phyloP scores from a whole-genome alignment of 2,888 invertebrate species.

The Chesias legatella region DNA sequence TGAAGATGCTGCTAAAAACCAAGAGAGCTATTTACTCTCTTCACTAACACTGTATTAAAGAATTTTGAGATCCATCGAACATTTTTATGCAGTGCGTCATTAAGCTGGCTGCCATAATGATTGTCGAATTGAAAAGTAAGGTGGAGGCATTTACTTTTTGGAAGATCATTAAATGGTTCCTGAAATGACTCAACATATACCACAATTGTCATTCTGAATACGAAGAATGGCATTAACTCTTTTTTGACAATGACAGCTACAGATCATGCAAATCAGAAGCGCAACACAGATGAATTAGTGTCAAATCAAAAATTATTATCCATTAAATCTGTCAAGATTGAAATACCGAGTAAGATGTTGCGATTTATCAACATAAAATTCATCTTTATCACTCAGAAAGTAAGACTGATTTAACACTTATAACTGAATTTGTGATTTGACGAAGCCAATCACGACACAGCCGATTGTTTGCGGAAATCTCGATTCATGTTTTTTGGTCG shows the following conservation, averaged over 20 bases:
- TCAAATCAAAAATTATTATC: conserved; percentile 53
- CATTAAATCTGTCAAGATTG: conserved; percentile 41
- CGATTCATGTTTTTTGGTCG: conserved; percentile 31
- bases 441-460: conserved; percentile 49
- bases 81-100: no score
- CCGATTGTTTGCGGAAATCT: conserved; percentile 54
- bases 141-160: neutral
- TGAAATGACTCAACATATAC: conserved; percentile 11
- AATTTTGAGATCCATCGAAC: no score
- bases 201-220: conserved; percentile 9
- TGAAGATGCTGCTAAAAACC: no score
- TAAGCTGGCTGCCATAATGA: no score
- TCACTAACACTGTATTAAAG: no score
- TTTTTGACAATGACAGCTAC: conserved; percentile 40
- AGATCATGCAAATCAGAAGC: conserved; percentile 64
- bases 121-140: no score
- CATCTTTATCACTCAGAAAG: conserved; percentile 9
- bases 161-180: conserved; percentile 6
- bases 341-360: conserved; percentile 26
- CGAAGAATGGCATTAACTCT: conserved; percentile 16
- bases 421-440: conserved; percentile 31
- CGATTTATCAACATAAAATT: conserved; percentile 13
- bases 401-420: conserved; percentile 14
- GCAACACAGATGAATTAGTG: conserved; percentile 56
- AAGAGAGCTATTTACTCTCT: no score